Evolutionary conservation across 2,888 invertebrate species (phyloP), one percentile per base, ranked within the genome.

Genomic region (Hetaerina titia): DNA sequence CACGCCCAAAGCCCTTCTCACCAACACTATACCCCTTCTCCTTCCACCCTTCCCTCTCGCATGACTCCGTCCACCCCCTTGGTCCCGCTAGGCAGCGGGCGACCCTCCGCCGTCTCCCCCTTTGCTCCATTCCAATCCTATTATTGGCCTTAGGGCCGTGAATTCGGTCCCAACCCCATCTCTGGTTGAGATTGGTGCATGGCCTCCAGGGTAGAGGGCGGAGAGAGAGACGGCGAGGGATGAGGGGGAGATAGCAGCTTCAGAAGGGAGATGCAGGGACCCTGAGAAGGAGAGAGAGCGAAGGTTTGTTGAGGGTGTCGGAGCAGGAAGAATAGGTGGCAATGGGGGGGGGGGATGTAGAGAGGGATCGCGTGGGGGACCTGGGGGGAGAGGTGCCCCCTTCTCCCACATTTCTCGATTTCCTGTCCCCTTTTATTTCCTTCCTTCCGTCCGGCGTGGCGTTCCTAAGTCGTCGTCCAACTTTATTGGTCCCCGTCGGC

Each of bases 81-180:
- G 8, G 81, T 31, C 81, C 81, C 31, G 5, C 81, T 13, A 81
- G 81, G 81, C 81, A 31, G 25, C 19, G 7, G 8, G n/a, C 74
- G 22, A 74, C 74, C 74, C 74, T 19, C 74, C 64, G 7, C 19
- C 64, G 7, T 19, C 64, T n/a, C n/a, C 69, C 56, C 60, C 25
- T 60, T 45, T 45, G 17, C 8, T 89, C 58, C 89, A 58, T 58
- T 92, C 92, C 92, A 74, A 92, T 92, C 92, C 92, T 69, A 92
- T 69, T 69, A 92, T 92, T 64, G 92, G 92, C 92, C 92, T 57
- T n/a, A 69, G 92, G 92, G 92, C 92, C 92, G 92, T 92, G 92
- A 69, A 92, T 92, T 69, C 45, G 92, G 92, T 92, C 92, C 92
- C 92, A 22, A 69, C 64, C 69, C 31, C 69, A 60, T 90, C 92